Percentiles rank a stretch among this genome's conserved stretches.
Conservation (phyloP, 2,888 invertebrate species). For the Mellilla xanthometata region DNA sequence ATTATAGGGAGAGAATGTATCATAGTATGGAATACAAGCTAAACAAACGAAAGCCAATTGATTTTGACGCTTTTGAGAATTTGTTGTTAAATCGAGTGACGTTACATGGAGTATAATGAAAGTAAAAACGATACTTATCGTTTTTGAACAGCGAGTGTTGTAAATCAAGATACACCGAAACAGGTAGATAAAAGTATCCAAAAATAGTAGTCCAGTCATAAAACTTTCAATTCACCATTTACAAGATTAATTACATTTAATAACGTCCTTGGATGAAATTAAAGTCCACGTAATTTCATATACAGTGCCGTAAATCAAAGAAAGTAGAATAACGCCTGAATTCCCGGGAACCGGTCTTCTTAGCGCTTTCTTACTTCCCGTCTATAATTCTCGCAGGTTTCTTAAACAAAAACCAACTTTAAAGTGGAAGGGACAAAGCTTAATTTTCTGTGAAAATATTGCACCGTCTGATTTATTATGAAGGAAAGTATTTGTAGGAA, state of each 20-base stretch:
- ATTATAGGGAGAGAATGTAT: too few species aligned
- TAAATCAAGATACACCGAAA: not conserved
- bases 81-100: too few species aligned
- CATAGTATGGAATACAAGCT: too few species aligned
- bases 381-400: not conserved
- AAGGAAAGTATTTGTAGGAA: conserved; percentile 19
- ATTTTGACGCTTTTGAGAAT: too few species aligned
- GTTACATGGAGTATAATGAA: too few species aligned
- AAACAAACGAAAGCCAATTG: too few species aligned
- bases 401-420: conserved; percentile 7
- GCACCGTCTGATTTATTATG: conserved; percentile 6
- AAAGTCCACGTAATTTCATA: conserved; percentile 14
- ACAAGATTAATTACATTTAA: conserved; percentile 15
- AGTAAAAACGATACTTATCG: too few species aligned
- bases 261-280: conserved; percentile 20
- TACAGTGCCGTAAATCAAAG: conserved; percentile 26
- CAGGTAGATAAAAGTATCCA: not conserved
- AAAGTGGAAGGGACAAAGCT: not conserved
- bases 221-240: conserved; percentile 9
- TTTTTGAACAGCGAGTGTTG: too few species aligned
- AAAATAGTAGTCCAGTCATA: not conserved
- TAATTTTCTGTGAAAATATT: not conserved
- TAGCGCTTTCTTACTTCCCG: conserved; percentile 26
- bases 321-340: conserved; percentile 30
- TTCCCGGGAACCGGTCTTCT: conserved; percentile 22